phyloP scores from a whole-genome alignment of 2,113 vertebrate genomes.

The Dissostichus mawsoni region DNA sequence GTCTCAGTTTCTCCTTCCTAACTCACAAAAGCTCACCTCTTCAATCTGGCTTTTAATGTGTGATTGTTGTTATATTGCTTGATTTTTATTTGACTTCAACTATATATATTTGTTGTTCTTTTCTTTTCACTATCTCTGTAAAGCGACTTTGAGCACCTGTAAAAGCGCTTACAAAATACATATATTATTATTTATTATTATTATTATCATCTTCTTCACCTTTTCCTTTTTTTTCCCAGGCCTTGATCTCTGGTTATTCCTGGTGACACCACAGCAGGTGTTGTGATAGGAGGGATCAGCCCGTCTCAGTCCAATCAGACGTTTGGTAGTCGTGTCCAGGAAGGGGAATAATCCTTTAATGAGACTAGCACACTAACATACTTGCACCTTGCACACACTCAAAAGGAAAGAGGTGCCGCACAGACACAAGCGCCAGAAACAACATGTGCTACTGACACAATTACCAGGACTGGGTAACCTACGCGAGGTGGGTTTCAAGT shows the following conservation, averaged over 20 bases:
- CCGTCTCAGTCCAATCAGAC: slow-evolving; percentile 60
- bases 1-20: slow-evolving; percentile 15
- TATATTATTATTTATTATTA: no score
- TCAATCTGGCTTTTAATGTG: no score
- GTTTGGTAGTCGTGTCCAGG: slow-evolving; percentile 62
- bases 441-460: slow-evolving; percentile 24
- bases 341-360: slow-evolving; percentile 69
- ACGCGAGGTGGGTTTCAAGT: background rate
- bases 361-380: slow-evolving; percentile 72
- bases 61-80: no score
- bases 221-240: background rate
- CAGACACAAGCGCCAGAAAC: slow-evolving; percentile 5
- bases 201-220: background rate
- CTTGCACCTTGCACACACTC: slow-evolving; percentile 18
- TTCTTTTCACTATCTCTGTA: no score
- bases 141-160: no score
- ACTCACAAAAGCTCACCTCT: no score
- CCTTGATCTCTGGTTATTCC: slow-evolving; percentile 40
- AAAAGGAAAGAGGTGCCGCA: slow-evolving; percentile 3
- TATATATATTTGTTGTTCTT: no score
- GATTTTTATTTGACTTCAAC: no score
- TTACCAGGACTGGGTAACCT: slow-evolving; percentile 17
- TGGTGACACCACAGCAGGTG: slow-evolving; percentile 71
- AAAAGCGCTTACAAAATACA: no score
- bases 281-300: slow-evolving; percentile 67